Base-by-base conservation (phyloP, 2,113 vertebrate genomes). In the Elgaria multicarinata region DNA sequence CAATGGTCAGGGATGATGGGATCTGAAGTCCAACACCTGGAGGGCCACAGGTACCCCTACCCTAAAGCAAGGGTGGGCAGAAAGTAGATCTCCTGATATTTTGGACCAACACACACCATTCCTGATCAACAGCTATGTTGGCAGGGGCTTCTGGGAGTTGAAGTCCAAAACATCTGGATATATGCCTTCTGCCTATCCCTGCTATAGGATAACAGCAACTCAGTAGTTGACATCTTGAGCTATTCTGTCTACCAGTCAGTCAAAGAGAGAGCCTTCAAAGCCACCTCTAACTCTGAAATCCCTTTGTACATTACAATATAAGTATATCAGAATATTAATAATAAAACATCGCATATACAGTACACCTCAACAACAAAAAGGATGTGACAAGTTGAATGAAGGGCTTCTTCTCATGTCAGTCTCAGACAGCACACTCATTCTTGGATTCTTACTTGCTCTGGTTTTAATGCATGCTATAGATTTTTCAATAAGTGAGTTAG, bases 401-500 rank as follows among this genome's bases (percentile, higher is more conserved):
- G 10, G 6, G 1, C 79, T 46, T 90, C 26, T 77, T 2, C 46
- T 92, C 78, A 79, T 36, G 89, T 89, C 95, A 84, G 72, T 93
- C 89, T 55, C 24, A 86, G 92, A 90, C 64, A 92, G 76, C 89
- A 92, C 72, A 89, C 14, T 6, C 82, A 28, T 89, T 83, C 28
- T 94, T 95, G 91, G n/a, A n/a, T n/a, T n/a, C n/a, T n/a, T n/a
- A 91, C 87, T 46, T 90, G 92, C 91, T 42, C 62, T 71, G 87
- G 90, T 95, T 90, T 93, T 94, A 88, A 76, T 90, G 90, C 87
- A 89, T 94, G 92, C 88, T 91, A 1, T 93, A 94, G 71, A 88
- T 92, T 96, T 95, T 89, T 93, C 86, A 95, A 94, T 93, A 92
- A 95, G 89, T 2, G 53, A 94, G 97, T 96, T 92, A 93, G 91